Conservation (phyloP, 2,888 invertebrate species). For the Oxystoma pomonae region DNA sequence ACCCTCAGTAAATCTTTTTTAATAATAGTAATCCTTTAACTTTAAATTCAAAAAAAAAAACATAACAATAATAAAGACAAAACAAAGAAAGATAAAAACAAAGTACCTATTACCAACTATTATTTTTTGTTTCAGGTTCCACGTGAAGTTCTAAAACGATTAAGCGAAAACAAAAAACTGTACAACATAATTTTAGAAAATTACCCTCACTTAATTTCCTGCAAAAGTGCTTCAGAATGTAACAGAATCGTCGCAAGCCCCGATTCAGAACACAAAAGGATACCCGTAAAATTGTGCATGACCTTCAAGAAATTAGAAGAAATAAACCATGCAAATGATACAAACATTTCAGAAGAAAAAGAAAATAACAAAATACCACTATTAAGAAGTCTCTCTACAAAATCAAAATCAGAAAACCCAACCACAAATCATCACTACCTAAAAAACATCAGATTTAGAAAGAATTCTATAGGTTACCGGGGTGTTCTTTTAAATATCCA, state of each 20-base stretch:
- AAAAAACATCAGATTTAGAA: slow-evolving; percentile 65
- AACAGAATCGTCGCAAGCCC: slow-evolving; percentile 41
- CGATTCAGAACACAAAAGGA: slow-evolving; percentile 37
- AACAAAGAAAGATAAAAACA: neutral
- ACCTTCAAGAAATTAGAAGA: slow-evolving; percentile 47
- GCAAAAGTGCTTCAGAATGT: slow-evolving; percentile 60
- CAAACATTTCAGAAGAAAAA: slow-evolving; percentile 4
- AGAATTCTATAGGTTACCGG: slow-evolving; percentile 81
- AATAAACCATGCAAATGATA: slow-evolving; percentile 13
- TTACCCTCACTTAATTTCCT: slow-evolving; percentile 63
- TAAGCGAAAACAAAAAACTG: slow-evolving; percentile 60
- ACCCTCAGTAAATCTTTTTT: no score
- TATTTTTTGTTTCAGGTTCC: slow-evolving; percentile 54
- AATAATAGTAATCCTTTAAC: no score
- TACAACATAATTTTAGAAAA: slow-evolving; percentile 69
- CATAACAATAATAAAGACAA: neutral
- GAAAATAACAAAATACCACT: slow-evolving; percentile 23
- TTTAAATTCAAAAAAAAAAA: neutral
- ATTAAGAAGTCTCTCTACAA: slow-evolving; percentile 52
- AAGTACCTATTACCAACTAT: neutral
- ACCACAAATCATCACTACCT: slow-evolving; percentile 58
- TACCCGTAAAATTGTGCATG: slow-evolving; percentile 61
- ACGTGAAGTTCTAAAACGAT: slow-evolving; percentile 58
- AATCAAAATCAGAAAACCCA: slow-evolving; percentile 55
- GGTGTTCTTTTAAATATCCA: slow-evolving; percentile 82